These are phyloP conservation scores for Eurois occulta DNA, from an alignment of 2,888 invertebrate species.

Conservation along the genomic window DNA sequence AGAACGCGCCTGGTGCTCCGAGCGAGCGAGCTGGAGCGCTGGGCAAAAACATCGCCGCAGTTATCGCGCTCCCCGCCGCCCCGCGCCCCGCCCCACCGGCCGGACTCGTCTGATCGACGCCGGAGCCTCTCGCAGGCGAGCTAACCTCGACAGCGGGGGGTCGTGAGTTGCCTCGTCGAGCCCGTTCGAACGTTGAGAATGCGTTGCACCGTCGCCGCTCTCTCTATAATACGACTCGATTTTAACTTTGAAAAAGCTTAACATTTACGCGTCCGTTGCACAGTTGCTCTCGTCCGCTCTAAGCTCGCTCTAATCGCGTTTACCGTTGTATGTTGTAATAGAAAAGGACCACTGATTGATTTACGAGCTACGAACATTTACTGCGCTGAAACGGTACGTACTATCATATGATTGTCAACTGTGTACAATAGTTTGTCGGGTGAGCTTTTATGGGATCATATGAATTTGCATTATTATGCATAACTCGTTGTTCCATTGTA, in stretches of 20 bases:
- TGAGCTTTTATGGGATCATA: slow-evolving; percentile 65
- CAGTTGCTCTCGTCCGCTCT: slow-evolving; percentile 78
- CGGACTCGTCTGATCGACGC: slow-evolving; percentile 86
- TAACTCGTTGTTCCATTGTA: slow-evolving; percentile 64
- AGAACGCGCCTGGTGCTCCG: slow-evolving; percentile 88
- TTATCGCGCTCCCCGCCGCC: slow-evolving; percentile 82
- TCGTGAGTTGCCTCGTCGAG: slow-evolving; percentile 84
- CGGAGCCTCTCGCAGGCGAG: slow-evolving; percentile 87
- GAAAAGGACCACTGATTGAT: slow-evolving; percentile 81
- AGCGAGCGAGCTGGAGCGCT: slow-evolving; percentile 87
- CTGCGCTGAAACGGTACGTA: slow-evolving; percentile 85
- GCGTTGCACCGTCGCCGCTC: slow-evolving; percentile 75
- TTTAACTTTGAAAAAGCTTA: slow-evolving; percentile 83
- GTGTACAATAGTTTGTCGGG: slow-evolving; percentile 61
- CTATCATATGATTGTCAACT: slow-evolving; percentile 72
- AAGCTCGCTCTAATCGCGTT: slow-evolving; percentile 78
- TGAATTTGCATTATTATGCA: slow-evolving; percentile 64
- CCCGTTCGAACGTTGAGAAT: slow-evolving; percentile 82
- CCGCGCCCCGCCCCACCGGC: slow-evolving; percentile 76
- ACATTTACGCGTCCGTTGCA: slow-evolving; percentile 81
- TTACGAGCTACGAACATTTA: slow-evolving; percentile 77
- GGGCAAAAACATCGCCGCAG: slow-evolving; percentile 89
- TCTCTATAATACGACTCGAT: slow-evolving; percentile 79
- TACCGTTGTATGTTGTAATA: slow-evolving; percentile 79
- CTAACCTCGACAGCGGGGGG: slow-evolving; percentile 89